A percentile compares a stretch with the other conserved stretches of the same genome.
These are phyloP conservation scores for Betta splendens DNA, from an alignment of 2,797 vertebrate species.

Conservation along the genomic window DNA sequence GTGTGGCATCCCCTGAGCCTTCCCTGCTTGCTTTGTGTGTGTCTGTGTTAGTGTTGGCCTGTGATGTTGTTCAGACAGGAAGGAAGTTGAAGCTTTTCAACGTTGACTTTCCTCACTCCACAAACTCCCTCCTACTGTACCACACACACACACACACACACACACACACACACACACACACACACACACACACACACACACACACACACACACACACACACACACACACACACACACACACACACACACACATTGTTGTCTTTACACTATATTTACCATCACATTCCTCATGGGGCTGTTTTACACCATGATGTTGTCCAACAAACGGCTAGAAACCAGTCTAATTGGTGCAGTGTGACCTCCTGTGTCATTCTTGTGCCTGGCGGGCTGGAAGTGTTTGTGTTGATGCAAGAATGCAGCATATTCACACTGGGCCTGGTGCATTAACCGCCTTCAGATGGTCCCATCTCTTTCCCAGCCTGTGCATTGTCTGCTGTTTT, in stretches of 20 bases:
- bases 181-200: conserved; percentile 5
- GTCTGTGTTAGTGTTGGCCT: conserved; percentile 62
- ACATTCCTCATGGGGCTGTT: conserved; percentile 21
- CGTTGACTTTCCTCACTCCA: conserved; percentile 48
- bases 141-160: conserved; percentile 19
- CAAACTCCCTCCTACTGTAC: conserved; percentile 37
- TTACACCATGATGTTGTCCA: conserved; percentile 12
- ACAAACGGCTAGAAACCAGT: conserved; percentile 26
- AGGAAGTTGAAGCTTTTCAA: conserved; percentile 68
- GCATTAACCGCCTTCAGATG: conserved; percentile 40
- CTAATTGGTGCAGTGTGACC: conserved; percentile 54
- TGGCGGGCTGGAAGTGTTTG: conserved; percentile 23
- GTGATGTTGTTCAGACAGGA: conserved; percentile 67
- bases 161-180: conserved; percentile 15
- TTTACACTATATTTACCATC: conserved; percentile 21
- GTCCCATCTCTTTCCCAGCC: conserved; percentile 10
- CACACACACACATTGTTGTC: conserved; percentile 7
- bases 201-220: conserved; percentile 16
- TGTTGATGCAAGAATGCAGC: conserved; percentile 40
- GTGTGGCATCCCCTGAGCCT: conserved; percentile 16
- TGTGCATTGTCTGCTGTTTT: not conserved
- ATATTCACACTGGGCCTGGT: conserved; percentile 43
- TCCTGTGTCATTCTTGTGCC: conserved; percentile 35
- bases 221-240: conserved; percentile 17
- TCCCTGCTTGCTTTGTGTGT: conserved; percentile 31